These are phyloP conservation scores for Dorcus hopei DNA, from an alignment of 2,888 invertebrate genomes.

Conservation along the genomic window DNA sequence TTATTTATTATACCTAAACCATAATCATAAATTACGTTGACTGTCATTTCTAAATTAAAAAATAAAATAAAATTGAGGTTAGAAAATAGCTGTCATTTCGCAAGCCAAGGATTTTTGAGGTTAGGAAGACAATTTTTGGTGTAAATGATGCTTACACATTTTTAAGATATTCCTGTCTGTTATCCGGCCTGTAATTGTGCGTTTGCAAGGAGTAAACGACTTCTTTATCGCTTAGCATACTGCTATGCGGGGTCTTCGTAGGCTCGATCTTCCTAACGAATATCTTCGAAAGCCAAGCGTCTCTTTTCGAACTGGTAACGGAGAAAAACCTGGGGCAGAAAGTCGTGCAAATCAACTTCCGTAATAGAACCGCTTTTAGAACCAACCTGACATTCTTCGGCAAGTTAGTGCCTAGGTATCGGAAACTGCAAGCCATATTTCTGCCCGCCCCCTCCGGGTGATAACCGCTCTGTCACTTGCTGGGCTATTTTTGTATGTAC, in stretches of 20 bases:
- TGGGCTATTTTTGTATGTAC: too few relatives aligned
- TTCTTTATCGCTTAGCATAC: constrained; percentile 95
- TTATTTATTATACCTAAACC: background rate
- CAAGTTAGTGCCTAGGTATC: constrained; percentile 33
- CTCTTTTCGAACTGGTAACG: constrained; percentile 50
- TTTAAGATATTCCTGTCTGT: constrained; percentile 77
- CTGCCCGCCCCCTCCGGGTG: background rate
- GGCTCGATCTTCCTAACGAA: constrained; percentile 89
- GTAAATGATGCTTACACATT: constrained; percentile 74
- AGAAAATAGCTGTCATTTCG: too few relatives aligned
- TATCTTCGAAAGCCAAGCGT: constrained; percentile 87
- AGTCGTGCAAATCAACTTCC: background rate
- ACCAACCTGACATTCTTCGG: constrained; percentile 38
- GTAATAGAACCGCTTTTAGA: background rate
- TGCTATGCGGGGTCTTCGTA: constrained; percentile 93
- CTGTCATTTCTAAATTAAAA: too few relatives aligned
- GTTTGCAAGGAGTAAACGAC: constrained; percentile 93
- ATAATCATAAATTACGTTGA: constrained; percentile 8
- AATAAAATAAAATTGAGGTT: too few relatives aligned
- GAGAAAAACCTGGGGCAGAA: constrained; percentile 35
- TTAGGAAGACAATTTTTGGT: too few relatives aligned
- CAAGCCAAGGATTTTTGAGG: too few relatives aligned
- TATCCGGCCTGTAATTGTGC: constrained; percentile 90
- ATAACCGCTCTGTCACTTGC: too few relatives aligned
- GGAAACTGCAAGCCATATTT: constrained; percentile 41